A percentile compares a stretch with the other conserved stretches of the same genome.
phyloP scores from a whole-genome alignment of 2,797 vertebrate genomes.

The Mycteria americana region DNA sequence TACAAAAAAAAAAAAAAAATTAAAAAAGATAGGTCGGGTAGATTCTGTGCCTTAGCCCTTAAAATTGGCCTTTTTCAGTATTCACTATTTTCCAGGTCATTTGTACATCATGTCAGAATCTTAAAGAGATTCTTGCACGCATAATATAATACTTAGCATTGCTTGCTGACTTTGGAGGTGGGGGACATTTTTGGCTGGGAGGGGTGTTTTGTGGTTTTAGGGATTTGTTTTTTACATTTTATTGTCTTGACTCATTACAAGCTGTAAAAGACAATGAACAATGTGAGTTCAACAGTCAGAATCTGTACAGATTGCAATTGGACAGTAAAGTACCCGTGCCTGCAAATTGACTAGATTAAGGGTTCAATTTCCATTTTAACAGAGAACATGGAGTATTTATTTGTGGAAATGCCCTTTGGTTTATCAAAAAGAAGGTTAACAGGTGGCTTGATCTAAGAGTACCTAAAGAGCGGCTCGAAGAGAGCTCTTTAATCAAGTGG shows the following conservation, averaged over 20 bases:
- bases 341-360: conserved; percentile 53
- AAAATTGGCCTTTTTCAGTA: not conserved
- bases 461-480: not conserved
- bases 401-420: conserved; percentile 45
- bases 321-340: not conserved
- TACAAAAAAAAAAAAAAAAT: no score
- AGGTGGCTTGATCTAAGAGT: conserved; percentile 36
- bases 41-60: not conserved
- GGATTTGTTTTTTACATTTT: not conserved
- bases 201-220: not conserved
- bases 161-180: not conserved
- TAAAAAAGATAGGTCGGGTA: not conserved
- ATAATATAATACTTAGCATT: not conserved
- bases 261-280: not conserved
- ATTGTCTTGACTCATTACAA: not conserved
- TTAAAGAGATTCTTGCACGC: not conserved
- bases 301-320: not conserved
- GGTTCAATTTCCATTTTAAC: conserved; percentile 45
- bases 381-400: conserved; percentile 39
- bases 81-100: not conserved
- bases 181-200: not conserved
- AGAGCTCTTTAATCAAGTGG: conserved; percentile 52
- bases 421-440: conserved; percentile 46
- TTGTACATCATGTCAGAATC: not conserved
- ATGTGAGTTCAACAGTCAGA: not conserved